Conservation (phyloP, 1,140 invertebrate species). For the Drosophila repleta region DNA sequence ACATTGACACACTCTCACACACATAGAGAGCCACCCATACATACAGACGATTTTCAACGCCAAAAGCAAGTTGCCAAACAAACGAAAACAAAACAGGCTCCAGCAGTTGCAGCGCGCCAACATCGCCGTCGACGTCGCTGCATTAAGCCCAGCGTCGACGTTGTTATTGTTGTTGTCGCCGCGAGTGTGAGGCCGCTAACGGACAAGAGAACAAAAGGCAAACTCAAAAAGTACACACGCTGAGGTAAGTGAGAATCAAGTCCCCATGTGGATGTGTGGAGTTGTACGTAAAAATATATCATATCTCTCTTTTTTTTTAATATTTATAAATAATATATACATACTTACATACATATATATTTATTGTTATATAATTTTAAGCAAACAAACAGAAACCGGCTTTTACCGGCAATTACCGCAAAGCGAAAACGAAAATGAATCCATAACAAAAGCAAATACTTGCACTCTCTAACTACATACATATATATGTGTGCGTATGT, state of each 20-base stretch:
- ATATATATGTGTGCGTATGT: slow-evolving; percentile 27
- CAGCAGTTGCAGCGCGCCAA: slow-evolving; percentile 52
- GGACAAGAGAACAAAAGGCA: slow-evolving; percentile 47
- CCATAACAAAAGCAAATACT: slow-evolving; percentile 42
- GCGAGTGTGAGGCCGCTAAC: slow-evolving; percentile 41
- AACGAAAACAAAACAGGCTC: slow-evolving; percentile 53
- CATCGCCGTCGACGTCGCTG: slow-evolving; percentile 48
- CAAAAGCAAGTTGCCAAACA: slow-evolving; percentile 48
- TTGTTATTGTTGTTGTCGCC: slow-evolving; percentile 60
- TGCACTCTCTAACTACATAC: not conserved
- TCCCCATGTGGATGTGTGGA: not conserved
- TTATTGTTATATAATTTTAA: slow-evolving; percentile 19
- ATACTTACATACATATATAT: slow-evolving; percentile 7
- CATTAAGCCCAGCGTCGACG: slow-evolving; percentile 46
- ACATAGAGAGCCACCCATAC: not conserved
- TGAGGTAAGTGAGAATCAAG: slow-evolving; percentile 51
- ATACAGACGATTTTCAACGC: slow-evolving; percentile 37
- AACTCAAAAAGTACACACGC: slow-evolving; percentile 44
- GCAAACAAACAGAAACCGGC: slow-evolving; percentile 31
- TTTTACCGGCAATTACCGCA: slow-evolving; percentile 60
- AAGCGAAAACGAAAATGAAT: slow-evolving; percentile 43
- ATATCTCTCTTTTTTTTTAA: not conserved
- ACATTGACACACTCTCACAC: not conserved
- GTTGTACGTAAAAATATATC: not conserved
- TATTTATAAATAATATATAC: not conserved